Conservation (phyloP, 2,888 invertebrate genomes). For the Parnassius orleans region DNA sequence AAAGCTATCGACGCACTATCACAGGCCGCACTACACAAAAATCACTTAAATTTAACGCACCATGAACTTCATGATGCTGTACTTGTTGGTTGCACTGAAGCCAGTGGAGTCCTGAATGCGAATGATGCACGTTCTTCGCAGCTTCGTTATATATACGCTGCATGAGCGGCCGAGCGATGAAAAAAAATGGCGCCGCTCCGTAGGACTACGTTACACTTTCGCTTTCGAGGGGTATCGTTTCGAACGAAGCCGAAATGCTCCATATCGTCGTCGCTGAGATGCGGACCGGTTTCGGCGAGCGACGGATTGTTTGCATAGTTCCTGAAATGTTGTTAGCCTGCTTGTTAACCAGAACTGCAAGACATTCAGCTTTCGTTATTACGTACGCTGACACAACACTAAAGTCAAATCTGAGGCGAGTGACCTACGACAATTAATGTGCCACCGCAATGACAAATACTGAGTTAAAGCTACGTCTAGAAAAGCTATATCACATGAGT, state of each 20-base stretch:
- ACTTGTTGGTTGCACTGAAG: conserved; percentile 79
- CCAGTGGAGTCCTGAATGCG: conserved; percentile 78
- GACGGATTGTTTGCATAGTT: conserved; percentile 31
- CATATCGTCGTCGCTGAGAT: conserved; percentile 47
- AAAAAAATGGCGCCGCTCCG: conserved; percentile 64
- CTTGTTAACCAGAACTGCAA: background rate
- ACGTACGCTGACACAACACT: background rate
- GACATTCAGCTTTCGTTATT: background rate
- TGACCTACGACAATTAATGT: background rate
- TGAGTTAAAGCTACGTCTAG: background rate
- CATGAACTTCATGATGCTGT: conserved; percentile 80
- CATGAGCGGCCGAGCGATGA: conserved; percentile 73
- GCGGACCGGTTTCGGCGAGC: conserved; percentile 35
- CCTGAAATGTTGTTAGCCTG: conserved; percentile 34
- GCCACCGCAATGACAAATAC: background rate
- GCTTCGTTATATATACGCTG: conserved; percentile 76
- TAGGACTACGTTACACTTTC: conserved; percentile 79
- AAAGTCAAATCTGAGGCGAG: background rate
- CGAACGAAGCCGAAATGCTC: conserved; percentile 57
- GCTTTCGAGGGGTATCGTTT: conserved; percentile 70
- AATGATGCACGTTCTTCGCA: conserved; percentile 73
- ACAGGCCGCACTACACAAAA: conserved; percentile 36
- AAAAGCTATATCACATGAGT: too few species aligned
- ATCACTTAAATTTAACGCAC: conserved; percentile 56
- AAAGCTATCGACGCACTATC: conserved; percentile 31